Evolutionary conservation across 1,140 invertebrate genomes (phyloP).

Genomic region (Watersipora subatra): DNA sequence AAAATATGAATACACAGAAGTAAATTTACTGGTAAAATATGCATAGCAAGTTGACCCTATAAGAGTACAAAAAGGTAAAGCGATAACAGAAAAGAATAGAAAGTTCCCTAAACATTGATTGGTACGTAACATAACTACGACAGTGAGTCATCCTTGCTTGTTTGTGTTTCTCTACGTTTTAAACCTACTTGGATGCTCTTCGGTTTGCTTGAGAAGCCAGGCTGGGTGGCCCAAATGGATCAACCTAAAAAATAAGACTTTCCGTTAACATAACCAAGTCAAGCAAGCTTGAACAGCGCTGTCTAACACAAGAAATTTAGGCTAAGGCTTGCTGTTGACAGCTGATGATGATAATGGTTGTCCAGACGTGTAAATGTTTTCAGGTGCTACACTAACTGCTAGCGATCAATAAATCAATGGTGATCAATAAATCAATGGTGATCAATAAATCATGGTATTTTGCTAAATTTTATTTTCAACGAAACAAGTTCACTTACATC

Average conservation of each 20-base stretch:
- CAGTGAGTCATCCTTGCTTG: too few species aligned
- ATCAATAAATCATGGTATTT: too few species aligned
- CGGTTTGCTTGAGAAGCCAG: slow-evolving; percentile 11
- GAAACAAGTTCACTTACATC: slow-evolving; percentile 21
- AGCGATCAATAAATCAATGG: background rate
- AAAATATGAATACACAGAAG: too few species aligned
- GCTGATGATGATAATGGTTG: background rate
- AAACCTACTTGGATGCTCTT: background rate
- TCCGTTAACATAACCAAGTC: background rate
- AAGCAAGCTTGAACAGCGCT: background rate
- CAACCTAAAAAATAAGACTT: slow-evolving; percentile 18
- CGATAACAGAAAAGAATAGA: too few species aligned
- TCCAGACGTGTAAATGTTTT: background rate
- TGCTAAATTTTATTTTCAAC: too few species aligned
- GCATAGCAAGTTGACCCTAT: too few species aligned
- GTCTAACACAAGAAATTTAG: background rate
- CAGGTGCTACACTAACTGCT: background rate
- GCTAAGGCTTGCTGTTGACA: background rate
- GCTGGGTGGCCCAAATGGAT: slow-evolving; percentile 24
- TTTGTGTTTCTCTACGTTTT: too few species aligned
- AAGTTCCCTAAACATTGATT: too few species aligned
- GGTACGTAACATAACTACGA: too few species aligned
- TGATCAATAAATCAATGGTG: too few species aligned
- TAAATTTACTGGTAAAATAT: too few species aligned
- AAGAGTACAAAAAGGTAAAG: too few species aligned